These are phyloP conservation scores for Mythimna impura DNA, from an alignment of 2,888 invertebrate genomes.

Conservation along the genomic window DNA sequence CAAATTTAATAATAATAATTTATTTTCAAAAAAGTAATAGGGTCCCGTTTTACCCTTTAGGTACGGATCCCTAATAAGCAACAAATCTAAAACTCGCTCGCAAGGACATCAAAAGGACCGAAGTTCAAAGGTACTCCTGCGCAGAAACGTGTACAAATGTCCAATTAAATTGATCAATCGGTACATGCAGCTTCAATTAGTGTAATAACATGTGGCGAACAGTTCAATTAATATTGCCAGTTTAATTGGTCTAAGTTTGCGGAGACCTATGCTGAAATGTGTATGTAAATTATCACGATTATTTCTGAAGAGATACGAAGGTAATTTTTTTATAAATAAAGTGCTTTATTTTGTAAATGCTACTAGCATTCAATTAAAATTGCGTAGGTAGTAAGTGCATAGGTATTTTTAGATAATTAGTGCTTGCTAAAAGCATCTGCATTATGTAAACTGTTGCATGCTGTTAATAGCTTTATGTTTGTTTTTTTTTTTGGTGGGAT, in stretches of 20 bases:
- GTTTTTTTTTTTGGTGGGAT: too few species aligned
- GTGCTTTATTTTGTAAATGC: slow-evolving; percentile 18
- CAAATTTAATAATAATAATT: too few species aligned
- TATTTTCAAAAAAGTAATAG: too few species aligned
- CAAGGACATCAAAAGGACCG: slow-evolving; percentile 56
- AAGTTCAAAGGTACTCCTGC: slow-evolving; percentile 58
- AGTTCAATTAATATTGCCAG: slow-evolving; percentile 62
- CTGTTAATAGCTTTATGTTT: background rate
- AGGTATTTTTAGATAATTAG: slow-evolving; percentile 25
- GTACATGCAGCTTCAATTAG: slow-evolving; percentile 72
- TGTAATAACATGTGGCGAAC: slow-evolving; percentile 57
- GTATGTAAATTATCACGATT: slow-evolving; percentile 46
- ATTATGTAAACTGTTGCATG: background rate
- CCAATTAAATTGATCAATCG: slow-evolving; percentile 73
- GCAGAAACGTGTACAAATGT: slow-evolving; percentile 67
- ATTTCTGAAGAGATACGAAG: slow-evolving; percentile 15
- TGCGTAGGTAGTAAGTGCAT: slow-evolving; percentile 1
- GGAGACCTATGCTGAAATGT: slow-evolving; percentile 43
- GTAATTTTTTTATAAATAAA: slow-evolving; percentile 1
- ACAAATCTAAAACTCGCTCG: slow-evolving; percentile 28
- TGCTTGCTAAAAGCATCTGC: slow-evolving; percentile 3
- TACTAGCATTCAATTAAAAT: slow-evolving; percentile 25
- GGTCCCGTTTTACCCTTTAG: too few species aligned
- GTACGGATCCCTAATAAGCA: slow-evolving; percentile 6
- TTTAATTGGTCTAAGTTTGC: slow-evolving; percentile 58